Conservation (phyloP, 2,888 invertebrate species). For the Herminia tarsipennalis region DNA sequence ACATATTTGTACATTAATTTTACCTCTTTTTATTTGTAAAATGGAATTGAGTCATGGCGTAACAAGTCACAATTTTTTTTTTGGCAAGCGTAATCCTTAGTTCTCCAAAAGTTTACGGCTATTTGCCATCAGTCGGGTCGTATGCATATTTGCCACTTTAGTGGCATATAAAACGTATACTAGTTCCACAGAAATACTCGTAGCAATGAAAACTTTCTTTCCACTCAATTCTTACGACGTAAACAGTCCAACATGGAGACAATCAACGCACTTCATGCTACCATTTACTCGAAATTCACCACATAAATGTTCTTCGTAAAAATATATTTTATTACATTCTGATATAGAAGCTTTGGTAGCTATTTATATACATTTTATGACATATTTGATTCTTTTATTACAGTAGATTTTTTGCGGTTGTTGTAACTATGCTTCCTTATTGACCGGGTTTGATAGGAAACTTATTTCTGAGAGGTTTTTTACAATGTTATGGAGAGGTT, state of each 20-base stretch:
- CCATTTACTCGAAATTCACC: neutral
- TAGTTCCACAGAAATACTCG: neutral
- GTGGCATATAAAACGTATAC: neutral
- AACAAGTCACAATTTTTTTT: too few relatives aligned
- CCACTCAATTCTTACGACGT: neutral
- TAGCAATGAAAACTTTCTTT: neutral
- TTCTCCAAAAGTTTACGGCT: too few relatives aligned
- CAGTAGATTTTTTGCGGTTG: slow-evolving; percentile 1
- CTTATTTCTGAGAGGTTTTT: neutral
- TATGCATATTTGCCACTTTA: too few relatives aligned
- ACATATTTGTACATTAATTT: too few relatives aligned
- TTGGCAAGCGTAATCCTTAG: too few relatives aligned
- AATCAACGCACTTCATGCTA: neutral
- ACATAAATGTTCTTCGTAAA: slow-evolving; percentile 16
- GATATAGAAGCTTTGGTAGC: slow-evolving; percentile 13
- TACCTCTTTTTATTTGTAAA: too few relatives aligned
- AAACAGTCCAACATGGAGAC: neutral
- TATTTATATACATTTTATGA: slow-evolving; percentile 27
- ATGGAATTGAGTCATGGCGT: too few relatives aligned
- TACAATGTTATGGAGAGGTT: too few relatives aligned
- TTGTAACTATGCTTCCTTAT: neutral
- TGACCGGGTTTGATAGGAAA: neutral
- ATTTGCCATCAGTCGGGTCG: too few relatives aligned
- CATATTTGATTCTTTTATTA: slow-evolving; percentile 9
- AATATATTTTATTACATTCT: slow-evolving; percentile 22